phyloP scores from a whole-genome alignment of 2,888 invertebrate genomes.

The Exocentrus adspersus region DNA sequence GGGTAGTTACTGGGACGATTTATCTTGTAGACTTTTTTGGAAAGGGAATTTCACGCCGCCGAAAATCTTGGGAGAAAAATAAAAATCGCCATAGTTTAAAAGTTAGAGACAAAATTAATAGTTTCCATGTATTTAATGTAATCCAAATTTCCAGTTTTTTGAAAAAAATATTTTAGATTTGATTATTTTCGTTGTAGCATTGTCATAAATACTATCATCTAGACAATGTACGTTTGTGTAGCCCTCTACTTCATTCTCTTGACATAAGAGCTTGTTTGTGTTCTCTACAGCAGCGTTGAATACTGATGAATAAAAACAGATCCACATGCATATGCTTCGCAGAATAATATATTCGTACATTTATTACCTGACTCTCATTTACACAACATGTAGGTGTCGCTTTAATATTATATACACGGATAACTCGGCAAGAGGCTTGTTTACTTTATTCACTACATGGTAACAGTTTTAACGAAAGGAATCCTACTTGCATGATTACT shows the following conservation, averaged over 20 bases:
- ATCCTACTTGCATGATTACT: too few species aligned
- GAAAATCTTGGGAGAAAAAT: constrained; percentile 24
- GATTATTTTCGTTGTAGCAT: too few species aligned
- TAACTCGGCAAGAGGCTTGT: neutral
- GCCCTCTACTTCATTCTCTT: neutral
- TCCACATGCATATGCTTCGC: neutral
- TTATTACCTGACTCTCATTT: constrained; percentile 2
- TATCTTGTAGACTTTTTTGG: constrained; percentile 32
- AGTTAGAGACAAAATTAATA: too few species aligned
- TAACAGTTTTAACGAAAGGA: too few species aligned
- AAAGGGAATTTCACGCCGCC: constrained; percentile 30
- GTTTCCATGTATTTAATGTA: too few species aligned
- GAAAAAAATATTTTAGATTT: too few species aligned
- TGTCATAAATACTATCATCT: too few species aligned
- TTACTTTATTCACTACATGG: neutral
- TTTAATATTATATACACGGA: neutral
- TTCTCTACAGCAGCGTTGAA: constrained; percentile 4
- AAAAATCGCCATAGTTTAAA: too few species aligned
- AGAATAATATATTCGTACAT: constrained; percentile 9
- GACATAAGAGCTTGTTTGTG: constrained; percentile 1
- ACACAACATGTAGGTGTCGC: neutral
- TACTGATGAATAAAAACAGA: neutral
- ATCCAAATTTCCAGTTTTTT: too few species aligned
- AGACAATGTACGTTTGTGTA: too few species aligned
- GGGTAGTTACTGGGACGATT: constrained; percentile 33